Percentiles rank a stretch among this genome's conserved stretches.
phyloP scores from a whole-genome alignment of 1,140 invertebrate genomes.

The Sogatella furcifera region DNA sequence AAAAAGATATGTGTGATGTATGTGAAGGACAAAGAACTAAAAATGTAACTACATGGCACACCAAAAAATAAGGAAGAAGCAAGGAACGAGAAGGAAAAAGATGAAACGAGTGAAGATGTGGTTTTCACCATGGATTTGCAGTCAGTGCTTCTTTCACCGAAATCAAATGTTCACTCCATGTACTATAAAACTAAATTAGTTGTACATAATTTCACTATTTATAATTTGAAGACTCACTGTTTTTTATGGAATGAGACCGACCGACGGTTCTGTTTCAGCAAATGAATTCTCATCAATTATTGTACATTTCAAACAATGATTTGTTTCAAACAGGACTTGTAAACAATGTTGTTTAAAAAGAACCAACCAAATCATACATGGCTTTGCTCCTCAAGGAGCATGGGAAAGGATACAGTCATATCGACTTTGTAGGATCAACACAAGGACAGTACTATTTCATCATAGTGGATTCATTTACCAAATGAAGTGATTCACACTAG shows the following conservation, averaged over 20 bases:
- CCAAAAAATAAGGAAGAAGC: slow-evolving; percentile 22
- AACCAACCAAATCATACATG: too few species aligned
- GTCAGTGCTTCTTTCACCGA: slow-evolving; percentile 5
- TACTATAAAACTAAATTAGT: slow-evolving; percentile 11
- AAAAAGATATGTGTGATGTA: slow-evolving; percentile 27
- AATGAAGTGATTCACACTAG: too few species aligned
- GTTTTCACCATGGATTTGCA: slow-evolving; percentile 26
- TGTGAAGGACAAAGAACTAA: slow-evolving; percentile 16
- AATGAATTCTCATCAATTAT: slow-evolving; percentile 22
- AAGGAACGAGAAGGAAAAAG: slow-evolving; percentile 21
- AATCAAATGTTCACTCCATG: neutral
- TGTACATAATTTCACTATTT: slow-evolving; percentile 10
- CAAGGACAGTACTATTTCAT: too few species aligned
- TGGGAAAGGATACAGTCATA: too few species aligned
- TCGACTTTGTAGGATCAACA: too few species aligned
- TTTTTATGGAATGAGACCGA: too few species aligned
- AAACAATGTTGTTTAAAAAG: too few species aligned
- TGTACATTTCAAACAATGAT: slow-evolving; percentile 1
- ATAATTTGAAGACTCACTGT: neutral
- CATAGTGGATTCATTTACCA: too few species aligned
- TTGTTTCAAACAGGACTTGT: too few species aligned
- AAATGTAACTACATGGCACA: slow-evolving; percentile 21
- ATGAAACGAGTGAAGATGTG: slow-evolving; percentile 15
- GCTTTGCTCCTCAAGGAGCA: too few species aligned
- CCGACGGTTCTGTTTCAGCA: slow-evolving; percentile 12